Evolutionary conservation across 2,797 vertebrate genomes (phyloP).

Genomic region (Tinamus major): DNA sequence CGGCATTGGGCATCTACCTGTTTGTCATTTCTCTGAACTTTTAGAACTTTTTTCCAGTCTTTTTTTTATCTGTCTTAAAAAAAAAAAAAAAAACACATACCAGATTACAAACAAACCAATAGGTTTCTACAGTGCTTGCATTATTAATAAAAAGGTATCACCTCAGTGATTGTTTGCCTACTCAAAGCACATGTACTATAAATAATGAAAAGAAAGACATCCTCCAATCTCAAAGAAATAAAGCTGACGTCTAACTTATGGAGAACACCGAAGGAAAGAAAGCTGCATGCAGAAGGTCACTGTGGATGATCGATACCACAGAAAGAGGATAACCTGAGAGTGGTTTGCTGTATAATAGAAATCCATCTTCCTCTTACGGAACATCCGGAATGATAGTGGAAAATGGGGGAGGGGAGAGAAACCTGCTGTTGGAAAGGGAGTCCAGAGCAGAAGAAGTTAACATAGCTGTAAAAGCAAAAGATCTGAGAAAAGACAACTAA

Average conservation of each 20-base stretch:
- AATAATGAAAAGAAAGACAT: constrained; percentile 44
- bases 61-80: constrained; percentile 57
- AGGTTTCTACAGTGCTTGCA: constrained; percentile 56
- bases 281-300: neutral
- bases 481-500: neutral
- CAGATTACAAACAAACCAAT: constrained; percentile 70
- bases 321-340: neutral
- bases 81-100: neutral
- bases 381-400: neutral
- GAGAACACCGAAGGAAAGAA: neutral
- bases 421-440: neutral
- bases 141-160: constrained; percentile 65
- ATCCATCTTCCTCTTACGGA: neutral
- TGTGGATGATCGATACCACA: neutral
- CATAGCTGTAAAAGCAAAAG: neutral
- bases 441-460: neutral
- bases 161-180: constrained; percentile 40
- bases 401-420: neutral
- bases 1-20: constrained; percentile 4
- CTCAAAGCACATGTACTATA: constrained; percentile 1
- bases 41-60: constrained; percentile 61
- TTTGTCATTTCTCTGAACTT: constrained; percentile 60
- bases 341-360: neutral
- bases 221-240: neutral
- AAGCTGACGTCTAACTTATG: neutral